A percentile compares a stretch with the other conserved stretches of the same genome.
Evolutionary conservation across 2,888 invertebrate genomes (phyloP).

Genomic region (Protonemura montana): DNA sequence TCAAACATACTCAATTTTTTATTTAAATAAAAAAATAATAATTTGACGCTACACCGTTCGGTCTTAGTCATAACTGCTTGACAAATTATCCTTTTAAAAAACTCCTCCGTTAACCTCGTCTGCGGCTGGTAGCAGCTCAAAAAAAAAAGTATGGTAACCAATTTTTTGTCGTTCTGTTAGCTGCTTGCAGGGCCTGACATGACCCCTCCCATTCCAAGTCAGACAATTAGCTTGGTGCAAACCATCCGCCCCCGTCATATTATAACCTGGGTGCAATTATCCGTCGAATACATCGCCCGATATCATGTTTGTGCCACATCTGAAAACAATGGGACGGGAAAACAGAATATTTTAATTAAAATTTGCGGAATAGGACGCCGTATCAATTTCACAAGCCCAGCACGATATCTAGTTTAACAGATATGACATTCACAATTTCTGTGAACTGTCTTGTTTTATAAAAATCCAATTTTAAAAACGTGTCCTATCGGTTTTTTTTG

Average conservation of each 20-base stretch:
- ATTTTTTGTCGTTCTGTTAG: neutral
- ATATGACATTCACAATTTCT: neutral
- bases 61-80: neutral
- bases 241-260: neutral
- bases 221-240: neutral
- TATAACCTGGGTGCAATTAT: neutral
- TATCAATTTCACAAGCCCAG: neutral
- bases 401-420: neutral
- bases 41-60: neutral
- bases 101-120: neutral
- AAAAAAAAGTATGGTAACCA: neutral
- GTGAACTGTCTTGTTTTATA: neutral
- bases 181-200: neutral
- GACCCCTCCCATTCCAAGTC: neutral
- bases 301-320: neutral
- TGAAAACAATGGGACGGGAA: neutral
- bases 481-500: no score
- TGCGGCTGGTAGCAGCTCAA: neutral
- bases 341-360: slow-evolving; percentile 3
- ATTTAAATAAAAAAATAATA: neutral
- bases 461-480: neutral
- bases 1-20: neutral
- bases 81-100: neutral
- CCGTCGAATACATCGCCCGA: neutral
- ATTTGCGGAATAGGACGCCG: neutral